These are phyloP conservation scores for Lepus oiostolus DNA, from an alignment of 2,797 vertebrate species.

Conservation along the genomic window DNA sequence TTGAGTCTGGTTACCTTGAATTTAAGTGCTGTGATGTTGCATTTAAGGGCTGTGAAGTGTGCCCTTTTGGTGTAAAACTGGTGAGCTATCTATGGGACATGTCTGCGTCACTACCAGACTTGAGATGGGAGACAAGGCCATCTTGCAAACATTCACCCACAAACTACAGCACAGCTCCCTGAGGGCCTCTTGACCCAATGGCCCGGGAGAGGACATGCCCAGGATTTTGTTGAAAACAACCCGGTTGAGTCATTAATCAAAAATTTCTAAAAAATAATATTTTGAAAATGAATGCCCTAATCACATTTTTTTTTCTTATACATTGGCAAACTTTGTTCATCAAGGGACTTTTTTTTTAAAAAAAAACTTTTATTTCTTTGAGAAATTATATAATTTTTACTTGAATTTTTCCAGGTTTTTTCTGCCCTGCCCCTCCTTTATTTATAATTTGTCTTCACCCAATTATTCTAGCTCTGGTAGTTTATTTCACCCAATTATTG, in stretches of 20 bases:
- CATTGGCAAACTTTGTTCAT: background rate
- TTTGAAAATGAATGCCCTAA: conserved; percentile 28
- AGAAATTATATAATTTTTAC: background rate
- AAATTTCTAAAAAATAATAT: conserved; percentile 12
- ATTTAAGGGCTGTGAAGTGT: too few relatives aligned
- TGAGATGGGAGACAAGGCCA: background rate
- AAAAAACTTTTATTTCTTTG: background rate
- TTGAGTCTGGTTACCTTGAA: too few relatives aligned
- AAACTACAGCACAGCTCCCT: background rate
- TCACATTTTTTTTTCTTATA: background rate
- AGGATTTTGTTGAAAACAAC: background rate
- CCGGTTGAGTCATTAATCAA: background rate
- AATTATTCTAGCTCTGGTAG: background rate
- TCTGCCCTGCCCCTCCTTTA: background rate
- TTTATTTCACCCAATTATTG: background rate
- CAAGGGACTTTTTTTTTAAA: background rate
- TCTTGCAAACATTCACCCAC: background rate
- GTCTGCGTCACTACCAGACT: background rate
- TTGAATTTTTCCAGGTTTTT: background rate
- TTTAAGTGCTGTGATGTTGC: background rate
- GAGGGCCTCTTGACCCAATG: too few relatives aligned
- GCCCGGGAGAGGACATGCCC: fast-evolving
- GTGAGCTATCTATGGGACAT: background rate
- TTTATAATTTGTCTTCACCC: conserved; percentile 14
- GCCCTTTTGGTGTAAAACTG: background rate